Percentiles rank a stretch among this genome's conserved stretches.
Evolutionary conservation across 2,888 invertebrate species (phyloP).

Genomic region (Trissonchulus sp.): DNA sequence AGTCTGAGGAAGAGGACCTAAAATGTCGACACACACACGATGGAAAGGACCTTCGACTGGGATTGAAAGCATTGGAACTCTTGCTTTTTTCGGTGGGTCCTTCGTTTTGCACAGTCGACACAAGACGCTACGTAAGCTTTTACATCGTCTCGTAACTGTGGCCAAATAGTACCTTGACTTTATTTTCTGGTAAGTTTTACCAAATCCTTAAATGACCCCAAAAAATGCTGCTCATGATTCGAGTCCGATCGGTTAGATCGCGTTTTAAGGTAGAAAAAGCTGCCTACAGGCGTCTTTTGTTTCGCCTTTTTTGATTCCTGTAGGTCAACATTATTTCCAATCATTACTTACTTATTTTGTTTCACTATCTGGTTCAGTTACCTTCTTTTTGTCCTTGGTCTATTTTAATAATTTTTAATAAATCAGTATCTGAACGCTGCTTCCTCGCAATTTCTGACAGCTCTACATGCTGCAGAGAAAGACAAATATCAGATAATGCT

Average conservation of each 20-base stretch:
- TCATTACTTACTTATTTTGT: too few relatives aligned
- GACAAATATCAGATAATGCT: too few relatives aligned
- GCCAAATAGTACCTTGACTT: not conserved
- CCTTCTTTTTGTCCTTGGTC: too few relatives aligned
- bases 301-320: too few relatives aligned
- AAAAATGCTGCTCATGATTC: not conserved
- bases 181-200: not conserved
- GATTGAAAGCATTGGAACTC: not conserved
- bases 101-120: not conserved
- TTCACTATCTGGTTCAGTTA: too few relatives aligned
- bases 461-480: too few relatives aligned
- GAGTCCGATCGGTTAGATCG: not conserved
- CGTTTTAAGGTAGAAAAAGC: too few relatives aligned
- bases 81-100: not conserved
- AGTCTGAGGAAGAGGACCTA: slow-evolving; percentile 38
- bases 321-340: too few relatives aligned
- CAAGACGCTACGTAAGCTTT: not conserved
- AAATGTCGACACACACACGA: not conserved
- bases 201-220: slow-evolving; percentile 28
- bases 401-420: too few relatives aligned
- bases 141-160: not conserved
- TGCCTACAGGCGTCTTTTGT: too few relatives aligned
- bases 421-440: too few relatives aligned
- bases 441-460: too few relatives aligned
- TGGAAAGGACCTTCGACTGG: not conserved